Evolutionary conservation across 2,888 invertebrate genomes (phyloP).

Genomic region (Heteromyza rotundicornis): DNA sequence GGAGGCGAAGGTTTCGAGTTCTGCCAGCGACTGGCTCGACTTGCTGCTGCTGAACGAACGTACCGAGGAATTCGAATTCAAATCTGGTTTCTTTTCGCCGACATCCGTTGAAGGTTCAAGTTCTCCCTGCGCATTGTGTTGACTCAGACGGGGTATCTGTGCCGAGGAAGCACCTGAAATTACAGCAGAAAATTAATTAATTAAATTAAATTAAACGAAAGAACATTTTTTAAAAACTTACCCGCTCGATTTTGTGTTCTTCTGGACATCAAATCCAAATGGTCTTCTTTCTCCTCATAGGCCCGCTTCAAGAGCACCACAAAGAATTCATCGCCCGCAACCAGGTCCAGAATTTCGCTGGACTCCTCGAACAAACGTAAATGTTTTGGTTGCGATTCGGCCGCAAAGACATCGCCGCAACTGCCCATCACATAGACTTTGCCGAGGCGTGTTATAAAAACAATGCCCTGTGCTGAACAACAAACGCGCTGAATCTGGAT

Average conservation of each 20-base stretch:
- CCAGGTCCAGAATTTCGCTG: slow-evolving; percentile 70
- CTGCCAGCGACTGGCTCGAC: slow-evolving; percentile 30
- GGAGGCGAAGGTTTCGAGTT: slow-evolving; percentile 61
- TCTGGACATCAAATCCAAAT: slow-evolving; percentile 61
- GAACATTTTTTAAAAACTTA: no score
- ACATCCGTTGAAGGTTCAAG: background rate
- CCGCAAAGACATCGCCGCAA: slow-evolving; percentile 59
- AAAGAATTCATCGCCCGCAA: slow-evolving; percentile 79
- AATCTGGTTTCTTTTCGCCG: slow-evolving; percentile 21
- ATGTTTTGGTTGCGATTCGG: slow-evolving; percentile 51
- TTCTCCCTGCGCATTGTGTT: no score
- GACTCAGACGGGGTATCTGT: no score
- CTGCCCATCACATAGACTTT: slow-evolving; percentile 58
- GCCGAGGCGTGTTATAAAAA: slow-evolving; percentile 50
- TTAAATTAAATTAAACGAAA: no score
- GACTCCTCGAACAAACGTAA: slow-evolving; percentile 52
- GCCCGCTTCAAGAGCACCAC: slow-evolving; percentile 74
- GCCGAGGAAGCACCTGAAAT: background rate
- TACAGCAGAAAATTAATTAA: no score
- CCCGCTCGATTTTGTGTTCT: slow-evolving; percentile 38
- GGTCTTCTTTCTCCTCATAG: slow-evolving; percentile 66
- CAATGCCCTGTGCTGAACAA: slow-evolving; percentile 55
- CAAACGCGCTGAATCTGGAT: slow-evolving; percentile 52
- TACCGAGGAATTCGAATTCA: slow-evolving; percentile 31
- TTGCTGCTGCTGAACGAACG: slow-evolving; percentile 40